Conservation (phyloP, 2,113 vertebrate species). For the Eretmochelys imbricata region DNA sequence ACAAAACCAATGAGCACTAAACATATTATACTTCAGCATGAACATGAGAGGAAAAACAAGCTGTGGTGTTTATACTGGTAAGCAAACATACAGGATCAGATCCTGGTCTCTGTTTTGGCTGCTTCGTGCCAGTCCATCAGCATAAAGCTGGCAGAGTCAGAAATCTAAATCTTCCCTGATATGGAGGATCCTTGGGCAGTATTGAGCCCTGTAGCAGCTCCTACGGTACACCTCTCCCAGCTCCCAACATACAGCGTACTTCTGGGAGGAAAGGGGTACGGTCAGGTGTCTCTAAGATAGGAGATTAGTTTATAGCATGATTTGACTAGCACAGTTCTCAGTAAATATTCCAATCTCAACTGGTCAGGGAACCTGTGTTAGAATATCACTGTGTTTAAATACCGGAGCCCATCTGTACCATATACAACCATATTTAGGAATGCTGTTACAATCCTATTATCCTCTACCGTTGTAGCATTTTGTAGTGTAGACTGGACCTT, state of each 20-base stretch:
- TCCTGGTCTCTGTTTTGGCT: background rate
- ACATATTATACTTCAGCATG: background rate
- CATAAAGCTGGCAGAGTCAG: no score
- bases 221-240: background rate
- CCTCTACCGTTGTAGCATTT: no score
- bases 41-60: background rate
- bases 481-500: no score
- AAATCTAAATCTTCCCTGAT: background rate
- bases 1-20: no score
- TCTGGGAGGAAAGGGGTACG: background rate
- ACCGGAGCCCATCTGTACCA: no score
- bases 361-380: no score
- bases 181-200: background rate
- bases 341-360: background rate
- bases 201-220: background rate
- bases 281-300: background rate
- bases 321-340: background rate
- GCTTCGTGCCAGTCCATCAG: no score
- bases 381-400: no score
- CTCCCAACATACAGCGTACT: background rate
- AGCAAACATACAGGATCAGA: background rate
- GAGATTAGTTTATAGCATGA: background rate
- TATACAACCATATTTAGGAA: no score
- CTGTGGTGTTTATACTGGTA: background rate
- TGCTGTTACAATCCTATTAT: no score